A percentile compares a stretch with the other conserved stretches of the same genome.
Conservation (phyloP, 1,140 invertebrate species). For the Saccostrea echinata region DNA sequence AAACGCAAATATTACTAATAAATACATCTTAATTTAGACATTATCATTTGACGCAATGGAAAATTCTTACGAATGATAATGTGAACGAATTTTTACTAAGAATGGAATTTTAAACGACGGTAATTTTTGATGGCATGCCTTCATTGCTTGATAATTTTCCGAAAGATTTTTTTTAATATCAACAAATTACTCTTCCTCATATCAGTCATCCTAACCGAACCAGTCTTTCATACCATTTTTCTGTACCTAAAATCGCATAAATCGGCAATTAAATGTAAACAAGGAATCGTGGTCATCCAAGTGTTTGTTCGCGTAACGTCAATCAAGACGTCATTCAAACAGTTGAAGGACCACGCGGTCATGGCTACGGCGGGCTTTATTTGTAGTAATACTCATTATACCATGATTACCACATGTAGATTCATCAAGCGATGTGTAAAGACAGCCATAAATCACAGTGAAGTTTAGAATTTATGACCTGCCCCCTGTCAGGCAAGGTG, state of each 20-base stretch:
- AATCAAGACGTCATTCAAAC: constrained; percentile 32
- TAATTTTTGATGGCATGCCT: no score
- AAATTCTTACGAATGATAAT: neutral
- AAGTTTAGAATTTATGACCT: constrained; percentile 34
- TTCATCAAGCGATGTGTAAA: constrained; percentile 38
- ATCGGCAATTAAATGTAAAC: constrained; percentile 32
- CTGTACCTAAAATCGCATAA: constrained; percentile 15
- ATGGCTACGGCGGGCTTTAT: constrained; percentile 13
- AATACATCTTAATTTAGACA: constrained; percentile 17
- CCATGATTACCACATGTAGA: constrained; percentile 29
- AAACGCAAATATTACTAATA: neutral
- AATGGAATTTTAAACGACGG: neutral
- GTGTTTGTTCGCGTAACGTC: constrained; percentile 25
- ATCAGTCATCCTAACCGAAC: neutral
- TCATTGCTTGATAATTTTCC: neutral
- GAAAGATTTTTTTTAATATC: neutral
- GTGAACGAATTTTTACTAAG: neutral
- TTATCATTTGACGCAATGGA: neutral
- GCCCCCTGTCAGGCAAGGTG: constrained; percentile 21
- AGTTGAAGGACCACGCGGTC: constrained; percentile 34
- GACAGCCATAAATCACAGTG: constrained; percentile 23
- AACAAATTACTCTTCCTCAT: neutral
- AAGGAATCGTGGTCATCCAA: constrained; percentile 35
- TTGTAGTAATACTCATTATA: constrained; percentile 33
- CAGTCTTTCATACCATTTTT: neutral